These are phyloP conservation scores for Epizoanthus stellaris DNA, from an alignment of 92 coral and sea anemone species.

Conservation along the genomic window DNA sequence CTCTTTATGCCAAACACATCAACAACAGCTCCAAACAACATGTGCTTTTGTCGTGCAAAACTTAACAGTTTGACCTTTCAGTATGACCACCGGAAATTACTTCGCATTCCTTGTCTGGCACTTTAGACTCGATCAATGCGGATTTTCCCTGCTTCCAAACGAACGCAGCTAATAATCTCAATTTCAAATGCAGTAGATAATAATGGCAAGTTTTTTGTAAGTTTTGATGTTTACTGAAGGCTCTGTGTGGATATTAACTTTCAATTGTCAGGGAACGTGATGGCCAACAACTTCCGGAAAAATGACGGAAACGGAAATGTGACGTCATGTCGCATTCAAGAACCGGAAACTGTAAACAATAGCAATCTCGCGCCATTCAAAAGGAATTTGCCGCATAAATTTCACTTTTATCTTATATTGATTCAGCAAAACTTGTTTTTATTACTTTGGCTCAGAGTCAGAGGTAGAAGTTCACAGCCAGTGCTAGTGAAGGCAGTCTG, in stretches of 20 bases:
- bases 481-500: too few relatives aligned
- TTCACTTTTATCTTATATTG: constrained; percentile 5
- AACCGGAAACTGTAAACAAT: constrained; percentile 44
- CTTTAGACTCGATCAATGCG: not conserved
- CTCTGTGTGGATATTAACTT: constrained; percentile 23
- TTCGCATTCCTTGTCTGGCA: constrained; percentile 24
- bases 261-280: constrained; percentile 14
- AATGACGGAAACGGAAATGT: constrained; percentile 47
- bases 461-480: not conserved
- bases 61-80: constrained; percentile 36
- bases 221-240: constrained; percentile 36
- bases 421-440: not conserved
- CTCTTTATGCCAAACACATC: constrained; percentile 23
- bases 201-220: not conserved
- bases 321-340: constrained; percentile 35
- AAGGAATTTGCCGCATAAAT: constrained; percentile 21
- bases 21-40: constrained; percentile 34
- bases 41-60: constrained; percentile 36
- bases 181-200: constrained; percentile 5
- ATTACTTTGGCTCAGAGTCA: not conserved
- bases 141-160: constrained; percentile 3
- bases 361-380: constrained; percentile 48
- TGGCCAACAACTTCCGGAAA: constrained; percentile 44
- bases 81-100: constrained; percentile 29
- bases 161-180: constrained; percentile 8